Evolutionary conservation across 2,888 invertebrate species (phyloP), one percentile per base, ranked within the genome.

Genomic region (Aporophyla nigra): DNA sequence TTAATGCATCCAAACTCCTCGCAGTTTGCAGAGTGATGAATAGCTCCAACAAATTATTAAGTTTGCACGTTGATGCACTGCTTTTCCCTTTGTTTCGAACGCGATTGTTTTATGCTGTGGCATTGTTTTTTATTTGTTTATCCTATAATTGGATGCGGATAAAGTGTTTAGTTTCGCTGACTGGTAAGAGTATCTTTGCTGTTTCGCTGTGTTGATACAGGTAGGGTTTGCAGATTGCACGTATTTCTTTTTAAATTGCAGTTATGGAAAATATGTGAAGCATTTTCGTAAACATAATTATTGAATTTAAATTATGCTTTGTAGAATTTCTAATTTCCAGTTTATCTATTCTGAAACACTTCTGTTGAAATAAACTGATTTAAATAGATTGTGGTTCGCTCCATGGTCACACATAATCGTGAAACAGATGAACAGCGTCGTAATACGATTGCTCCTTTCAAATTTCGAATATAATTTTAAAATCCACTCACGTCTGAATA

Each of bases 21-120:
- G 69, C 67, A 85, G 83, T 84, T 82, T 69, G 67, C 83, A 85
- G 85, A 79, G 78, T 86, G 84, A 74, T 78, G 76, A 82, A 84
- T 74, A 74, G 80, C 76, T 72, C 53, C 56, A 82, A 84, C 82
- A 82, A 84, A 84, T 87, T 82, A 77, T 84, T 86, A 77, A 76
- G 82, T 87, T 82, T 79, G 73, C 82, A 80, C 76, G 75, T 87
- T 86, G 87, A 78, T 82, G 75, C 85, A 85, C 85, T 80, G 86
- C 80, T 74, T 65, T 69, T 66, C 68, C 59, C 76, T 80, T 87
- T 85, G 86, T 85, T 85, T 65, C 40, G 71, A 66, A 65, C 62
- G 59, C 67, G 73, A 67, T 63, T 76, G 40, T 71, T 78, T 76
- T 85, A 85, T 71, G 76, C 87, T 86, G 83, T 80, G 87, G 78